phyloP scores from a whole-genome alignment of 2,113 vertebrate species.

The Dunckerocampus dactyliophorus region DNA sequence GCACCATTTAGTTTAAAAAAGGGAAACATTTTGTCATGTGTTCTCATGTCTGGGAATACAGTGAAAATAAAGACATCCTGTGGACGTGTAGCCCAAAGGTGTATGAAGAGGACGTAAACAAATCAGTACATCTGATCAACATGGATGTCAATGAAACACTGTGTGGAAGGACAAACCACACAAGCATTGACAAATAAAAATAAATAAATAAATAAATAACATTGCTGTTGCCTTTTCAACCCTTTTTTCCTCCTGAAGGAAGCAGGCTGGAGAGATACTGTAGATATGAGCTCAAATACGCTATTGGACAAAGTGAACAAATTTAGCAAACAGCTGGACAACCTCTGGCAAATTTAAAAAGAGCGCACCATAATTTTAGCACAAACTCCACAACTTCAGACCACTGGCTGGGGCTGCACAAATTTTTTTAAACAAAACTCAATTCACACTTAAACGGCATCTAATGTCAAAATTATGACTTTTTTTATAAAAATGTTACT shows the following conservation, averaged over 20 bases:
- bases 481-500: too few relatives aligned
- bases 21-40: conserved; percentile 40
- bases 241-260: conserved; percentile 29
- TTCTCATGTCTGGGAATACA: conserved; percentile 31
- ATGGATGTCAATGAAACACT: conserved; percentile 28
- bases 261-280: neutral
- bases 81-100: conserved; percentile 34
- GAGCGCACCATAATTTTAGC: conserved; percentile 31
- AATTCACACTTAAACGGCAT: too few relatives aligned
- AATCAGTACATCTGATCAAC: conserved; percentile 43
- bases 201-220: conserved; percentile 11
- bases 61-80: conserved; percentile 37
- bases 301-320: conserved; percentile 5
- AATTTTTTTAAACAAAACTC: too few relatives aligned
- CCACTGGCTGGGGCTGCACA: neutral
- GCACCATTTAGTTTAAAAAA: conserved; percentile 21
- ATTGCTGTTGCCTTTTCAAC: conserved; percentile 30
- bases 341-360: conserved; percentile 32
- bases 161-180: conserved; percentile 31
- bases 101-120: conserved; percentile 5
- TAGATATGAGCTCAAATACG: conserved; percentile 28
- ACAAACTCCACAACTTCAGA: conserved; percentile 7
- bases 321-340: conserved; percentile 21
- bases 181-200: conserved; percentile 31
- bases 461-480: too few relatives aligned